Conservation (phyloP, 2,888 invertebrate genomes). For the Mechanitis mazaeus region DNA sequence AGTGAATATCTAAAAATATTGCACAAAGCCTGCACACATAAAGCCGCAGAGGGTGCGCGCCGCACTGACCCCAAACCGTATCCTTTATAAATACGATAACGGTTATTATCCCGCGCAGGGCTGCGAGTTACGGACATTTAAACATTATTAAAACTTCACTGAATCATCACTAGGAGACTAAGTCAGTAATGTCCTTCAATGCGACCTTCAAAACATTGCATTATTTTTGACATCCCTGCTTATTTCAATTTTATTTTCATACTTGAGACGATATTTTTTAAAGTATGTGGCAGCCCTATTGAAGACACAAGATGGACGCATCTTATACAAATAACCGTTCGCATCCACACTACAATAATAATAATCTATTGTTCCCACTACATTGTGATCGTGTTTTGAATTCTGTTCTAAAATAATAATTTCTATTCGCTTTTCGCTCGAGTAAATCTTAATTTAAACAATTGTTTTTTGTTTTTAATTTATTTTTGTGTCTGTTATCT, state of each 20-base stretch:
- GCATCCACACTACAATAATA: conserved; percentile 43
- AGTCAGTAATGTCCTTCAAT: not conserved
- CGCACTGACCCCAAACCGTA: conserved; percentile 25
- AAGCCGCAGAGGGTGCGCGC: conserved; percentile 18
- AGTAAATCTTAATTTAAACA: conserved; percentile 12
- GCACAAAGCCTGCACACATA: conserved; percentile 7
- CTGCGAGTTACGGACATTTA: conserved; percentile 10
- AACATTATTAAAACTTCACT: conserved; percentile 4
- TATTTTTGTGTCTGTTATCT: not conserved
- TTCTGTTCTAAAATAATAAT: conserved; percentile 17
- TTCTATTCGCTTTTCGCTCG: conserved; percentile 15
- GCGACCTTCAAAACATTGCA: not conserved
- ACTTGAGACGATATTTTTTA: not conserved
- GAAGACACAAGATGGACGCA: conserved; percentile 27
- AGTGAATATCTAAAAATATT: not conserved
- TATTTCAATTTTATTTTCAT: not conserved
- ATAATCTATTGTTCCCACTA: conserved; percentile 51
- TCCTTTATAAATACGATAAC: conserved; percentile 30
- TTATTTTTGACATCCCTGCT: not conserved
- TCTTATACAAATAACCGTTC: conserved; percentile 36
- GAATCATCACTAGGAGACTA: not conserved
- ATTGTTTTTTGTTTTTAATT: conserved; percentile 1
- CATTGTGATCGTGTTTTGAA: conserved; percentile 34
- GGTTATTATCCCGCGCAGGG: conserved; percentile 27
- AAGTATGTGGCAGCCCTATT: conserved; percentile 21